Base-by-base conservation (phyloP, 1,140 invertebrate genomes). In the Hyposmocoma kahamanoa region DNA sequence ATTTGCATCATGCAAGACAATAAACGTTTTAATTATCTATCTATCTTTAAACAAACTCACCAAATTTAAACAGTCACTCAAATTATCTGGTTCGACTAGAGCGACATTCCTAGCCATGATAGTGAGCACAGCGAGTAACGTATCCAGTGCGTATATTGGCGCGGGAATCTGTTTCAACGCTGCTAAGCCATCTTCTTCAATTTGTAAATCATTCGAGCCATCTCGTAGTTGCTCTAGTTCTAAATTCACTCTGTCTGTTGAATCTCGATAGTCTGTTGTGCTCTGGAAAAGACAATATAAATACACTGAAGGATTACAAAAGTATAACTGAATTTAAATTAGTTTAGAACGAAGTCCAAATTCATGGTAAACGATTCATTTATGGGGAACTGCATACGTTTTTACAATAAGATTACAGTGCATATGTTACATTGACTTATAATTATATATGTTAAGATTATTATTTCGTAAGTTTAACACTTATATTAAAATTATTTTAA, bases 71-170 rank as follows among this genome's bases (percentile, higher is more conserved):
- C 47, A 38, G 41, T 70, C 67, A 20, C 46, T 64, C 34, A 66
- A 66, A 34, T 62, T 53, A n/a, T 21, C 44, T 15, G 59, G 19
- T 2, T 77, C 68, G 11, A 65, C 48, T 9, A 68, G 42, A 0
- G 67, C 50, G 15, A 75, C 53, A 55, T 61, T 74, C 26, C 74
- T 60, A 4, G 65, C 54, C 72, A 83, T 72, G 10, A 59, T 69
- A 15, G 67, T 59, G 10, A 77, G 41, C 10, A 78, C 57, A 8
- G 63, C 49, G 10, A 76, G 62, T 0, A 66, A n/a, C 2, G 68
- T 57, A 9, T 84, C 76, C 19, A 83, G 50, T 2, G 70, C 66
- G 56, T 56, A 84, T 38, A 75, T 45, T 0, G 81, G 79, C 9
- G 66, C 73, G 2, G 79, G 79, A 18, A 78, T 21, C 47, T 85